Percentiles rank a stretch among this genome's conserved stretches.
phyloP scores from a whole-genome alignment of 2,113 vertebrate species.

The Chlamydotis undulata region DNA sequence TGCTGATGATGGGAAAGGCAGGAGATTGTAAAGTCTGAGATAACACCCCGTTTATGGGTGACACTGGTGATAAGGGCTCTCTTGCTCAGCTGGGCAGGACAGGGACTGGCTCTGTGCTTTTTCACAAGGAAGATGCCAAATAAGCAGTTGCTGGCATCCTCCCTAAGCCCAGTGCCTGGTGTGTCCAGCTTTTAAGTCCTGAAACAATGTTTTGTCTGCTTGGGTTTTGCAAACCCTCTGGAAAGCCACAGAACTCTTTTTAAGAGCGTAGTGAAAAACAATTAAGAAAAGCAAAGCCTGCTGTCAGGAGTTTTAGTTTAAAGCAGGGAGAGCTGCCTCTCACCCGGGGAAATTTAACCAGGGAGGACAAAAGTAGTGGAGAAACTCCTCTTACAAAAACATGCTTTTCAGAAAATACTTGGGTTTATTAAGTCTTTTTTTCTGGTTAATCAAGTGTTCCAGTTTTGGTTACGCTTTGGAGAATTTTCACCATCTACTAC shows the following conservation, averaged over 20 bases:
- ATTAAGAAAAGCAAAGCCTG: neutral
- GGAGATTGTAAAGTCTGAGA: neutral
- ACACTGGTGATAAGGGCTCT: accelerated
- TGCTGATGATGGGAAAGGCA: neutral
- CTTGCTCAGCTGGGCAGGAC: neutral
- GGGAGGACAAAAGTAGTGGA: neutral
- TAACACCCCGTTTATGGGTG: neutral
- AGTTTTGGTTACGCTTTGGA: neutral
- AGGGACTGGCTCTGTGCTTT: neutral
- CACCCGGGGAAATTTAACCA: neutral
- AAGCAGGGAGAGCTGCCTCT: neutral
- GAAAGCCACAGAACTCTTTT: neutral
- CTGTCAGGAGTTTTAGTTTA: neutral
- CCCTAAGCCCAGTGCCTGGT: neutral
- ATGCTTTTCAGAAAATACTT: neutral
- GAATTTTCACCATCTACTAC: neutral
- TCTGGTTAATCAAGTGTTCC: neutral
- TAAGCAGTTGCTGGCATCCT: accelerated
- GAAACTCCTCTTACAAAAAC: neutral
- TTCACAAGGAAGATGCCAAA: neutral
- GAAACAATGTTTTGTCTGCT: accelerated
- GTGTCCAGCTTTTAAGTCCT: neutral
- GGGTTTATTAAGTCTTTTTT: neutral
- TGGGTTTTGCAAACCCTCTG: neutral
- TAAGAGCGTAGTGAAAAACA: neutral